Base-by-base conservation (phyloP, 2,797 vertebrate genomes). In the Clarias platycephalus region DNA sequence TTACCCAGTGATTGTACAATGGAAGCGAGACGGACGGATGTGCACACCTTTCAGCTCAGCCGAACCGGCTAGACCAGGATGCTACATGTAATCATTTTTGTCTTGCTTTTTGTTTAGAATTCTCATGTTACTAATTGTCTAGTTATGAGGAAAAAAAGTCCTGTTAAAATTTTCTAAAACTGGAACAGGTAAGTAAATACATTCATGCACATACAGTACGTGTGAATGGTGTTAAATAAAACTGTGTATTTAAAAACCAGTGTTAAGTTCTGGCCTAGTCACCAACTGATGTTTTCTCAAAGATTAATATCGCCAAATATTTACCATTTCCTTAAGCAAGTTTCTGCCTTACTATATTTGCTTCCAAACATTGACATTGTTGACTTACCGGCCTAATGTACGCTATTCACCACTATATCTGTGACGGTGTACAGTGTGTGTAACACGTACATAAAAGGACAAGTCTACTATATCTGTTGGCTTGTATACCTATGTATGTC, bases 301-400 rank as follows among this genome's bases (percentile, higher is more conserved):
- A 67, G 49, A 81, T 2, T 31, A 62, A 77, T 62, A 53, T 60
- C n/a, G 76, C 68, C 67, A 86, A 86, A 86, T 86, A 83, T 86
- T 80, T 83, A 44, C 81, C 22, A 22, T 31, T 28, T 86, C 66
- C 16, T 57, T 53, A 78, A 78, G 64, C 49, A 70, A 71, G 28
- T 24, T 80, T 71, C 28, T 85, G 49, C 58, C 26, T 2, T 84
- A 49, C 26, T 83, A 44, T 60, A 76, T 71, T 81, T 84, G 34
- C 70, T 40, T 75, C 53, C 66, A 55, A 34, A 44, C 66, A 37
- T 60, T 78, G 37, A 31, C 31, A 62, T 58, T 78, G 58, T 78
- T 78, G 57, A 78, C 57, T 55, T 76, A 62, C 76, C 20, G 44
- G 62, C 74, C 24, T 20, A 37, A 78, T 58, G 34, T 77, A 44